These are phyloP conservation scores for Cisticola juncidis DNA, from an alignment of 2,113 vertebrate species.

Conservation along the genomic window DNA sequence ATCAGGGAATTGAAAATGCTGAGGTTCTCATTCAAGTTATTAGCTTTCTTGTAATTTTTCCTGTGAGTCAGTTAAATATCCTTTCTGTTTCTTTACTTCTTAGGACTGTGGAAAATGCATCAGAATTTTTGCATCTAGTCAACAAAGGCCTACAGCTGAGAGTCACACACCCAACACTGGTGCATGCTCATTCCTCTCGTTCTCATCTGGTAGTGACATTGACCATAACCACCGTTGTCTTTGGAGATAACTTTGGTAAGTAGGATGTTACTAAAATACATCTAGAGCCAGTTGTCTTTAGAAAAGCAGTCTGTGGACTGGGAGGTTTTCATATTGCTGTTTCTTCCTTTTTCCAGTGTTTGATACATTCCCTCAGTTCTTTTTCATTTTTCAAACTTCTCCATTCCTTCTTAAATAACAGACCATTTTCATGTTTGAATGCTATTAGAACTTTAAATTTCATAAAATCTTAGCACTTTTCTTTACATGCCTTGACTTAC, in stretches of 20 bases:
- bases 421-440: not conserved
- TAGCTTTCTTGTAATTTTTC: not conserved
- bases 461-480: not conserved
- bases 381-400: not conserved
- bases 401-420: not conserved
- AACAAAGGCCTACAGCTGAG: conserved; percentile 68
- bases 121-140: conserved; percentile 76
- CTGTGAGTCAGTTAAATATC: not conserved
- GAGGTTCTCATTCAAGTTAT: not conserved
- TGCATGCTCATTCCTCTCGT: conserved; percentile 83
- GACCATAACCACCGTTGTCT: conserved; percentile 67
- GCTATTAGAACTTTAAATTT: not conserved
- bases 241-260: conserved; percentile 71
- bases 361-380: not conserved
- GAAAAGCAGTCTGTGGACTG: not conserved
- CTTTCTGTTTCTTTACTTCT: not conserved
- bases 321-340: not conserved
- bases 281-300: not conserved
- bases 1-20: not conserved
- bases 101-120: conserved; percentile 73
- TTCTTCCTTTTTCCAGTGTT: not conserved
- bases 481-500: not conserved
- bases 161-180: conserved; percentile 74
- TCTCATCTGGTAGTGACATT: conserved; percentile 85
- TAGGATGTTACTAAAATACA: not conserved